These are phyloP conservation scores for Elysia crispata DNA, from an alignment of 2,888 invertebrate species.

Conservation along the genomic window DNA sequence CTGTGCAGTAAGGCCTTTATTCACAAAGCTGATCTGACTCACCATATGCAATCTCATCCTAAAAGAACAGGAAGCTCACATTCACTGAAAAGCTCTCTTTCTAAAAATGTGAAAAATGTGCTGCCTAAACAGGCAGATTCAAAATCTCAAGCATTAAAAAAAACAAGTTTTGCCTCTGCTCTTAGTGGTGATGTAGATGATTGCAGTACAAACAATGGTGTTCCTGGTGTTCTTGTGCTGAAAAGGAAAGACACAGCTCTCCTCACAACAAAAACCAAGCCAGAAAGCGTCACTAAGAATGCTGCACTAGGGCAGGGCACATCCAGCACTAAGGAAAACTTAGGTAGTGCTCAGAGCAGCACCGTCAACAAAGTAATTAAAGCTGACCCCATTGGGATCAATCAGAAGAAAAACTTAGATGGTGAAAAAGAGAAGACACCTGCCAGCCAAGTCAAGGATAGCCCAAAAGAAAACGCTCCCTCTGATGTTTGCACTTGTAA, in stretches of 20 bases:
- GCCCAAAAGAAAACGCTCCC: slow-evolving; percentile 7
- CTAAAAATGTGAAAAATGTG: not conserved
- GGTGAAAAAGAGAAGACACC: not conserved
- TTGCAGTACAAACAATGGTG: not conserved
- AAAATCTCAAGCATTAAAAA: slow-evolving; percentile 21
- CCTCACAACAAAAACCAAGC: slow-evolving; percentile 12
- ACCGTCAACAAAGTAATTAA: not conserved
- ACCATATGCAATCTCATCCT: slow-evolving; percentile 48
- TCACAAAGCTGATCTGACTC: slow-evolving; percentile 36
- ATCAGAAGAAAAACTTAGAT: not conserved
- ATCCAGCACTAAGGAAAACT: not conserved
- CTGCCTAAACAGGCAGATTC: not conserved
- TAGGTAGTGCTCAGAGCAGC: not conserved
- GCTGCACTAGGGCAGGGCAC: not conserved
- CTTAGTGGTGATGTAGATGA: slow-evolving; percentile 39
- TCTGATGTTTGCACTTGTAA: slow-evolving; percentile 42
- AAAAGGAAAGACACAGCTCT: slow-evolving; percentile 19
- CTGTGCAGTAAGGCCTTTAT: slow-evolving; percentile 48
- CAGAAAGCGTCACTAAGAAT: not conserved
- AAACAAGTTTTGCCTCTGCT: slow-evolving; percentile 44
- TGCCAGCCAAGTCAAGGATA: not conserved
- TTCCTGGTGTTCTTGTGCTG: slow-evolving; percentile 14
- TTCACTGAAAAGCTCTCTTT: slow-evolving; percentile 25
- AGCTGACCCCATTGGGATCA: too few relatives aligned
- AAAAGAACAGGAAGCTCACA: slow-evolving; percentile 38